A percentile compares a stretch with the other conserved stretches of the same genome.
phyloP scores from a whole-genome alignment of 2,888 invertebrate species.

The Drosophila algonquin region DNA sequence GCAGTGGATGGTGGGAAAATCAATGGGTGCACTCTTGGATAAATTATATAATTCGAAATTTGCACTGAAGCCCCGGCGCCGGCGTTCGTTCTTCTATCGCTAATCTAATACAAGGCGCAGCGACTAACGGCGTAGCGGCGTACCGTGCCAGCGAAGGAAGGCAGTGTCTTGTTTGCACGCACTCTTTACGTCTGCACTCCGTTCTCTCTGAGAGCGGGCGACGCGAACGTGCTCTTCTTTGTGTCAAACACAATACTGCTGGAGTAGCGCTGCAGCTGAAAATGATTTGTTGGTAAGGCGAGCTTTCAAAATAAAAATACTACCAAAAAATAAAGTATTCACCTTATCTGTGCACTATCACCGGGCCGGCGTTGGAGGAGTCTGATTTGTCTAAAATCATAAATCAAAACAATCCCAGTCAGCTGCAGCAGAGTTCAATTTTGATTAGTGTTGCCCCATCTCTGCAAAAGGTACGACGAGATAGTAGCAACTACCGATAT shows the following conservation, averaged over 20 bases:
- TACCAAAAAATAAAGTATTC: neutral
- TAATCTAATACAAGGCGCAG: constrained; percentile 1
- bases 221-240: neutral
- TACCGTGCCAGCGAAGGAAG: constrained; percentile 41
- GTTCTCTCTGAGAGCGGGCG: neutral
- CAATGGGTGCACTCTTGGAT: constrained; percentile 40
- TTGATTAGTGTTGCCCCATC: neutral
- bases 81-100: neutral
- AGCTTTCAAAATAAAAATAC: neutral
- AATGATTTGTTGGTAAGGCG: neutral
- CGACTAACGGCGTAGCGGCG: constrained; percentile 45
- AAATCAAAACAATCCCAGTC: neutral
- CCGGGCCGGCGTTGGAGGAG: neutral
- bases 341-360: neutral
- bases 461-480: neutral
- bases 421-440: neutral
- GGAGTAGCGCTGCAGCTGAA: neutral
- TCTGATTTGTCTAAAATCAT: neutral
- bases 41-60: constrained; percentile 25
- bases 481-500: neutral
- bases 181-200: constrained; percentile 27
- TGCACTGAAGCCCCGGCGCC: neutral
- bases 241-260: neutral
- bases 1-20: constrained; percentile 36
- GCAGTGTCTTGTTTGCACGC: constrained; percentile 70